Evolutionary conservation across 1,140 invertebrate species (phyloP), one percentile per base, ranked within the genome.

Genomic region (Drosophila serrata): DNA sequence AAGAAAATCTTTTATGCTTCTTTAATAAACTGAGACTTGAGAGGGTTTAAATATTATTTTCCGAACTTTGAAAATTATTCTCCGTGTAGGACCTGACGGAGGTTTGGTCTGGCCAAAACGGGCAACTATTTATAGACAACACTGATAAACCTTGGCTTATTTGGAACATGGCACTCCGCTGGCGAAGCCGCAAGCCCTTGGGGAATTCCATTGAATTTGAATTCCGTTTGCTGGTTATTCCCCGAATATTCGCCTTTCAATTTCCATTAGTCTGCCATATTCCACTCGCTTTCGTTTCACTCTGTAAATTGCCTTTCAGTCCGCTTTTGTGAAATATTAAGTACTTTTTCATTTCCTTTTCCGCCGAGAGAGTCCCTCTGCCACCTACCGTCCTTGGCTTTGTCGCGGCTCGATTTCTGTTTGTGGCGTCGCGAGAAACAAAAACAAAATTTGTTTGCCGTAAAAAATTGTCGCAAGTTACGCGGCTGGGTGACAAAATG

Each of bases 401-500:
- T 39, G 35, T 19, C 19, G n/a, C 37, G 42, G 33, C 51, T 72
- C 51, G 61, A 53, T 76, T 51, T 60, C 62, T 68, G 62, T 43
- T 75, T 76, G 73, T 64, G 48, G 46, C 74, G 74, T 55, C 33
- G 37, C 42, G 56, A 27, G 63, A 75, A 63, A 64, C 53, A 68
- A 60, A 58, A 77, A 76, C 74, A 77, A 60, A 77, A 76, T 76
- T 76, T 76, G 53, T 68, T 77, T 68, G 63, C 64, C 49, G 51
- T 68, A 79, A 79, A 79, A 75, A 73, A 73, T 62, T 76, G 61
- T 78, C 59, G 59, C 46, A 64, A 73, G 57, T 69, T 73, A 69
- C 76, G 72, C 72, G 76, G 51, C 72, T 76, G 72, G 75, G 60
- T 82, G 72, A 84, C 80, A 82, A 79, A 82, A 65, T 62, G 63